Percentiles rank a stretch among this genome's conserved stretches.
phyloP scores from a whole-genome alignment of 2,797 vertebrate genomes.

The Brachyalestes nurse region DNA sequence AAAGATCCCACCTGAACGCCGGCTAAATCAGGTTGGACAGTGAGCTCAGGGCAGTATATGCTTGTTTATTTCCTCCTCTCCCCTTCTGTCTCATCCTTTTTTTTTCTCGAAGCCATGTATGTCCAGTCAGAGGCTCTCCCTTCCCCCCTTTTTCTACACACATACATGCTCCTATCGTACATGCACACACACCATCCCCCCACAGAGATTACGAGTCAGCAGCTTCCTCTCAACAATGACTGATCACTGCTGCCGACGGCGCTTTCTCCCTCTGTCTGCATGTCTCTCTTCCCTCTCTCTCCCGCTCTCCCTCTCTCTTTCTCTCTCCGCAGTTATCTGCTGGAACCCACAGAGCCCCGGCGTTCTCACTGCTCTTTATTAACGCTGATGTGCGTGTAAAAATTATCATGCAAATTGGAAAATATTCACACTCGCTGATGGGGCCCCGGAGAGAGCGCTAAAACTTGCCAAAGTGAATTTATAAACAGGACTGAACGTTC shows the following conservation, averaged over 20 bases:
- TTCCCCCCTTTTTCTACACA: conserved; percentile 60
- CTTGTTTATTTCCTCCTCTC: not conserved
- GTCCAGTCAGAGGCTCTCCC: conserved; percentile 65
- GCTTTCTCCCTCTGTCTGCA: conserved; percentile 33
- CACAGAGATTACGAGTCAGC: conserved; percentile 74
- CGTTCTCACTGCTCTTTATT: conserved; percentile 35
- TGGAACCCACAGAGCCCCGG: conserved; percentile 14
- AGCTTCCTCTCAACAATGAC: conserved; percentile 73
- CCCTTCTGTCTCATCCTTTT: not conserved
- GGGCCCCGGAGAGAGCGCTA: not conserved
- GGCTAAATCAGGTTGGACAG: no score
- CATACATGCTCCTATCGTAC: conserved; percentile 45
- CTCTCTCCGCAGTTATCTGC: conserved; percentile 20
- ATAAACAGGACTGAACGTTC: conserved; percentile 28
- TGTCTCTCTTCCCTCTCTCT: conserved; percentile 24
- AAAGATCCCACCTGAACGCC: no score
- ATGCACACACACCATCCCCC: conserved; percentile 56
- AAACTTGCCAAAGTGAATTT: conserved; percentile 25
- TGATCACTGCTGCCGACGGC: conserved; percentile 63
- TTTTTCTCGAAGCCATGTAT: conserved; percentile 29
- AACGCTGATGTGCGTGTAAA: conserved; percentile 27
- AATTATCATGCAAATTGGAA: conserved; percentile 40
- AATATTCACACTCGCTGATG: conserved; percentile 16
- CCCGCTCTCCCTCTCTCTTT: conserved; percentile 30
- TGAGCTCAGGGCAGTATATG: no score